These are phyloP conservation scores for Fregetta grallaria DNA, from an alignment of 2,113 vertebrate species.

Conservation along the genomic window DNA sequence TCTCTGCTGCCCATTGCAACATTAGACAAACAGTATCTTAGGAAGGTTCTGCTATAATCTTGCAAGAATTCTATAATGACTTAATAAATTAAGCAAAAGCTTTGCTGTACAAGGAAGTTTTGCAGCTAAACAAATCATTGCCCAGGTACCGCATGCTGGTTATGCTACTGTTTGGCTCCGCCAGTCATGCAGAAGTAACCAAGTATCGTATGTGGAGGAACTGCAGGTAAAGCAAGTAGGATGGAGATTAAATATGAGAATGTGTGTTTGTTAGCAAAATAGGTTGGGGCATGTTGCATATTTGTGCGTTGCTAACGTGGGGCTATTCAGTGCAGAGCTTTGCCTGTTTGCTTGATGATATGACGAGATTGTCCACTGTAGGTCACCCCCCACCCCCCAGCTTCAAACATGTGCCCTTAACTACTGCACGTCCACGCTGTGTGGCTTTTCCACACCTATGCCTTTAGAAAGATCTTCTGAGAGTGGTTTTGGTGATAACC, in stretches of 20 bases:
- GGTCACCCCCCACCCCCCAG: not conserved
- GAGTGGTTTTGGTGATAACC: not conserved
- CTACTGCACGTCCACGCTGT: not conserved
- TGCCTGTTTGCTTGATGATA: not conserved
- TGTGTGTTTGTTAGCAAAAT: not conserved
- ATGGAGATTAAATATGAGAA: not conserved
- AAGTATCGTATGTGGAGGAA: accelerated
- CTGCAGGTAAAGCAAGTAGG: not conserved
- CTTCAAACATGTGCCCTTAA: not conserved
- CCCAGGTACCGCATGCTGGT: not conserved
- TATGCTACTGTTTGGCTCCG: not conserved
- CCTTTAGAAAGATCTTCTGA: not conserved
- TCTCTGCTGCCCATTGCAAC: not conserved
- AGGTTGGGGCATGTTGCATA: not conserved
- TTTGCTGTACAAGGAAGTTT: conserved; percentile 1
- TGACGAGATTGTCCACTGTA: not conserved
- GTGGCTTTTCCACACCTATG: not conserved
- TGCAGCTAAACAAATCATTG: conserved; percentile 3
- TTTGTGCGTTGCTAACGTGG: not conserved
- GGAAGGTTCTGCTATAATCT: not conserved
- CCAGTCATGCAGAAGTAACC: not conserved
- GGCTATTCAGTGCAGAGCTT: not conserved
- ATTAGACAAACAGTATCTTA: not conserved
- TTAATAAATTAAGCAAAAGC: not conserved
- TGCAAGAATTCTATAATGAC: not conserved